phyloP scores from a whole-genome alignment of 1,140 invertebrate genomes.

The Zaprionus nigranus region DNA sequence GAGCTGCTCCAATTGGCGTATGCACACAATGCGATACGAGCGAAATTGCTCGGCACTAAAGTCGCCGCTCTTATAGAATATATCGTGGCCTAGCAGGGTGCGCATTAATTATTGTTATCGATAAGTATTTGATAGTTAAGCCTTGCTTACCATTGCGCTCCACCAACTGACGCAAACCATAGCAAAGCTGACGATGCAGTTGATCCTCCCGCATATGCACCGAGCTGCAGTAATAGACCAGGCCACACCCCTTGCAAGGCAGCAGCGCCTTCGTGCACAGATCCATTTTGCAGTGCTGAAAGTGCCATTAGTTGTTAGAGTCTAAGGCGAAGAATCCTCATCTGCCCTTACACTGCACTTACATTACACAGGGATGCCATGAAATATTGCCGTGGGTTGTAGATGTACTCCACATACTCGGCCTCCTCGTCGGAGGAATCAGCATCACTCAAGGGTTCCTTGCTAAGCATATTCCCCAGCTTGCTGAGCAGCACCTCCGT shows the following conservation, averaged over 20 bases:
- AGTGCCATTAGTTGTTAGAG: background rate
- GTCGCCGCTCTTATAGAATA: constrained; percentile 85
- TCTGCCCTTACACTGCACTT: constrained; percentile 24
- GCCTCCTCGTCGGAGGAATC: constrained; percentile 77
- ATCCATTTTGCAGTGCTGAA: constrained; percentile 73
- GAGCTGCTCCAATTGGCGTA: constrained; percentile 86
- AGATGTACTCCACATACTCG: constrained; percentile 83
- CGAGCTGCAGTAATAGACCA: constrained; percentile 86
- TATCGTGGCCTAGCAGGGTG: constrained; percentile 75
- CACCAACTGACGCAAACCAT: constrained; percentile 69
- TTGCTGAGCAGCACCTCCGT: constrained; percentile 62
- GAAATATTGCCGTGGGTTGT: constrained; percentile 77
- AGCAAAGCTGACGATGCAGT: constrained; percentile 85
- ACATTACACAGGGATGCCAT: constrained; percentile 78
- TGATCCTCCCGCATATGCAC: constrained; percentile 85
- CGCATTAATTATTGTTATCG: background rate
- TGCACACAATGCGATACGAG: constrained; percentile 86
- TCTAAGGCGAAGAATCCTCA: background rate
- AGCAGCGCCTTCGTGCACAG: constrained; percentile 48
- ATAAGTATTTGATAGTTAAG: background rate
- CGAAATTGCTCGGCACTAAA: constrained; percentile 86
- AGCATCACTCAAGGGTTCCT: constrained; percentile 65
- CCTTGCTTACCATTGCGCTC: constrained; percentile 57
- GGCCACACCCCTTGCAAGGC: constrained; percentile 85
- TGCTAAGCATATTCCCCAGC: constrained; percentile 71